These are phyloP conservation scores for Smutsia gigantea DNA, from an alignment of 2,797 vertebrate species.

Conservation along the genomic window DNA sequence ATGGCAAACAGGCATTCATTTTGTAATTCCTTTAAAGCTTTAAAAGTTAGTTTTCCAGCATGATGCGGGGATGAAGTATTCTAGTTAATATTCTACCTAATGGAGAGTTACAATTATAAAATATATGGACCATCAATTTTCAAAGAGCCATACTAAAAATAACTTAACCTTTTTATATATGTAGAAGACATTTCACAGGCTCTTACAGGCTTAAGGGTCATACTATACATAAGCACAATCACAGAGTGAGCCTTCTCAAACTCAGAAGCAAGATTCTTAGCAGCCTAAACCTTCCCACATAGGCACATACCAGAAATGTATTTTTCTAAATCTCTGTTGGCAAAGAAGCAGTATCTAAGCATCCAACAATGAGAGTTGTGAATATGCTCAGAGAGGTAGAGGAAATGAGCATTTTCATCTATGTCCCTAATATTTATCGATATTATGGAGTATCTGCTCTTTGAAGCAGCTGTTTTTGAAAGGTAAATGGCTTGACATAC, in stretches of 20 bases:
- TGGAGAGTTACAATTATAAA: conserved; percentile 15
- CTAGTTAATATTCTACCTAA: background rate
- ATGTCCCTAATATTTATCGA: conserved; percentile 5
- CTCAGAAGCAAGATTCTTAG: conserved; percentile 10
- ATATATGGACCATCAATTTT: conserved; percentile 13
- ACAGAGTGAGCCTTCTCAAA: background rate
- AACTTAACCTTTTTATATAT: background rate
- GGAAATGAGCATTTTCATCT: conserved; percentile 23
- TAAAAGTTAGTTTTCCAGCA: background rate
- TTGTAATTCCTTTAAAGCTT: background rate
- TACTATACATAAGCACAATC: background rate
- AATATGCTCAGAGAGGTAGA: background rate
- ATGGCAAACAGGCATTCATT: background rate
- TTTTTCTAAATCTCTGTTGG: conserved; percentile 1
- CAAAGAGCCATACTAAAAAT: conserved; percentile 16
- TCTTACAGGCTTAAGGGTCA: background rate
- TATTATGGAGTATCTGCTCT: background rate
- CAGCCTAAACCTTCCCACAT: conserved; percentile 14
- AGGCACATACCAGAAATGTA: background rate
- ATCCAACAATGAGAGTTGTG: background rate
- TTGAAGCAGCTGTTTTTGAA: background rate
- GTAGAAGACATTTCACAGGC: background rate
- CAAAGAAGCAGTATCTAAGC: background rate
- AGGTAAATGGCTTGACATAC: background rate
- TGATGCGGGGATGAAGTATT: background rate